Evolutionary conservation across 1,140 invertebrate species (phyloP).

Genomic region (Atopsyche davidsoni): DNA sequence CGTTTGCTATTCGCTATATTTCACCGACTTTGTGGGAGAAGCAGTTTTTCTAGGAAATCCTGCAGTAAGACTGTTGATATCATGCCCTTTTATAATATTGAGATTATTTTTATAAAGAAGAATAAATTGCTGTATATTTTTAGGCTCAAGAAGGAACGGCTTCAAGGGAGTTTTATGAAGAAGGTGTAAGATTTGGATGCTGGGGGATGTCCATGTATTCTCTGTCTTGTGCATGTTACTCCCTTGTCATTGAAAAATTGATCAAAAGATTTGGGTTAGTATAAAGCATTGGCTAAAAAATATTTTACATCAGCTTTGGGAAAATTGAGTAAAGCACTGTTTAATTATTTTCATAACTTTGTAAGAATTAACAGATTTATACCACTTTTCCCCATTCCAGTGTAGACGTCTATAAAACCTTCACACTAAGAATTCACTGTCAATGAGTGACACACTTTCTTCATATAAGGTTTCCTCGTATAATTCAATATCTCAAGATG

Average conservation of each 20-base stretch:
- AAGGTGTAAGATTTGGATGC: slow-evolving; percentile 89
- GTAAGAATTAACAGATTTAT: slow-evolving; percentile 10
- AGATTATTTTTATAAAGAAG: background rate
- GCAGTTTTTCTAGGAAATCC: slow-evolving; percentile 91
- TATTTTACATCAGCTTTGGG: too few relatives aligned
- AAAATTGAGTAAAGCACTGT: background rate
- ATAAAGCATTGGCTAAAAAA: too few relatives aligned
- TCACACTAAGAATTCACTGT: slow-evolving; percentile 17
- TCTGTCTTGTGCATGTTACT: slow-evolving; percentile 88
- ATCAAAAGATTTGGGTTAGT: slow-evolving; percentile 77
- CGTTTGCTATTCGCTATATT: slow-evolving; percentile 94
- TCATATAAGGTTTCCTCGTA: slow-evolving; percentile 5
- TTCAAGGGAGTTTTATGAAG: slow-evolving; percentile 68
- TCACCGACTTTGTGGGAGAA: slow-evolving; percentile 96
- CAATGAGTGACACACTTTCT: slow-evolving; percentile 8
- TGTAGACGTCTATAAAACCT: slow-evolving; percentile 10
- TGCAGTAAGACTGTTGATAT: slow-evolving; percentile 49
- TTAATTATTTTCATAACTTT: background rate
- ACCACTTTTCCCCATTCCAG: too few relatives aligned
- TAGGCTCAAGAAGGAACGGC: slow-evolving; percentile 62
- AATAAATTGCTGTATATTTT: slow-evolving; percentile 31
- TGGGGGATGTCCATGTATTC: slow-evolving; percentile 97
- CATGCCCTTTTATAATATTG: background rate
- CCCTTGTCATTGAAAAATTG: slow-evolving; percentile 79
- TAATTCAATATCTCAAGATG: too few relatives aligned